These are phyloP conservation scores for Sorex fumeus DNA, from an alignment of 2,113 vertebrate genomes.

Conservation along the genomic window DNA sequence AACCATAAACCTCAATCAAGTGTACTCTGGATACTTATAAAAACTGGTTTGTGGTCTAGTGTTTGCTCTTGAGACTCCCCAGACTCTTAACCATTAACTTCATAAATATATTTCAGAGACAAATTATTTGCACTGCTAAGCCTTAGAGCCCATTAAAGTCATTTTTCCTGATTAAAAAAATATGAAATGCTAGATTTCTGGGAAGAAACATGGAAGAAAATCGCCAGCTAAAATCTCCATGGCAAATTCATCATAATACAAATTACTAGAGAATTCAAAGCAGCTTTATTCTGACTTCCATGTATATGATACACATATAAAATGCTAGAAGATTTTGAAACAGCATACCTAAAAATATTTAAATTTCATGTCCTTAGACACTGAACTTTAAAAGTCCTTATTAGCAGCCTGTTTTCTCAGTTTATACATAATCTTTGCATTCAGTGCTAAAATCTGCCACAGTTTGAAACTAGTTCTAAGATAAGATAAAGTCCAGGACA, in stretches of 20 bases:
- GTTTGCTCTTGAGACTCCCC: not conserved
- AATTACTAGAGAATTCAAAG: slow-evolving; percentile 15
- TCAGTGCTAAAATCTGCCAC: slow-evolving; percentile 22
- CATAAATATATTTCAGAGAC: slow-evolving; percentile 18
- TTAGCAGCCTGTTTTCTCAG: not conserved
- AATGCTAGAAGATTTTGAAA: not conserved
- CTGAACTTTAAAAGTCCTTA: not conserved
- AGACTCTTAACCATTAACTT: not conserved
- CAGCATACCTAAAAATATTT: slow-evolving; percentile 15
- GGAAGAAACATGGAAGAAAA: slow-evolving; percentile 49
- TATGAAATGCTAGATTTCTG: slow-evolving; percentile 36
- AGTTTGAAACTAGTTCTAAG: slow-evolving; percentile 46
- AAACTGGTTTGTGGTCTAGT: not conserved
- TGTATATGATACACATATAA: not conserved
- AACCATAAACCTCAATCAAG: not conserved
- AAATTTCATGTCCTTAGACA: slow-evolving; percentile 27
- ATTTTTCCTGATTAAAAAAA: slow-evolving; percentile 22
- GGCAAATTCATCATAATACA: not conserved
- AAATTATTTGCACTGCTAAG: slow-evolving; percentile 56
- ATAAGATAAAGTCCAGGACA: not conserved
- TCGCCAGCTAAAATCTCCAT: not conserved
- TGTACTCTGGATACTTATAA: slow-evolving; percentile 37
- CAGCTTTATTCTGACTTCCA: not conserved
- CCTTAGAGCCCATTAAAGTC: slow-evolving; percentile 44
- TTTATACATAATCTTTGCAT: not conserved